A percentile compares a stretch with the other conserved stretches of the same genome.
phyloP scores from a whole-genome alignment of 2,888 invertebrate genomes.

The Poecilobothrus nobilitatus region DNA sequence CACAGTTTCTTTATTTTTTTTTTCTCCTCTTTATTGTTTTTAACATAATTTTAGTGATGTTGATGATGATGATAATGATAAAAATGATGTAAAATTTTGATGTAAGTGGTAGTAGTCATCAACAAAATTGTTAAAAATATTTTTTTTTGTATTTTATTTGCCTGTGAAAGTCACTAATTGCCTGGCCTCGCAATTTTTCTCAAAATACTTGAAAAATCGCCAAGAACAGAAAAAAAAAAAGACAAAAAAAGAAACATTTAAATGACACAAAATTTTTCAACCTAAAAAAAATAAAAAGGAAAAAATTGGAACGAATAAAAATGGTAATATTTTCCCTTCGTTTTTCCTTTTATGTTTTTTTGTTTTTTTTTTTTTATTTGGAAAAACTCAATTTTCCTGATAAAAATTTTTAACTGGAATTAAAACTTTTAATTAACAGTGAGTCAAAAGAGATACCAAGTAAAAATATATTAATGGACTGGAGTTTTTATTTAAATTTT shows the following conservation, averaged over 20 bases:
- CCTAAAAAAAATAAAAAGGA: neutral
- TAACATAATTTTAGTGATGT: neutral
- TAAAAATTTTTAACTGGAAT: conserved; percentile 26
- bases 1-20: neutral
- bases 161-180: too few species aligned
- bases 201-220: too few species aligned
- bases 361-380: conserved; percentile 15
- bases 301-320: neutral
- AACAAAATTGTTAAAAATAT: too few species aligned
- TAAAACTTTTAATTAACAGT: conserved; percentile 26
- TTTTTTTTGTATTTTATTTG: too few species aligned
- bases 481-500: neutral
- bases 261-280: neutral
- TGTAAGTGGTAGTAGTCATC: too few species aligned
- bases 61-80: neutral
- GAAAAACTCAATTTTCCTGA: conserved; percentile 22
- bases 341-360: neutral
- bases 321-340: too few species aligned
- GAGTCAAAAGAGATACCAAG: conserved; percentile 11
- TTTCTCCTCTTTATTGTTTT: neutral
- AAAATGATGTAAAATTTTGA: too few species aligned
- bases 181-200: too few species aligned
- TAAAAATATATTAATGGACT: conserved; percentile 7
- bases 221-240: too few species aligned
- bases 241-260: neutral